These are phyloP conservation scores for Chlorospingus flavigularis DNA, from an alignment of 2,797 vertebrate species.

Conservation along the genomic window DNA sequence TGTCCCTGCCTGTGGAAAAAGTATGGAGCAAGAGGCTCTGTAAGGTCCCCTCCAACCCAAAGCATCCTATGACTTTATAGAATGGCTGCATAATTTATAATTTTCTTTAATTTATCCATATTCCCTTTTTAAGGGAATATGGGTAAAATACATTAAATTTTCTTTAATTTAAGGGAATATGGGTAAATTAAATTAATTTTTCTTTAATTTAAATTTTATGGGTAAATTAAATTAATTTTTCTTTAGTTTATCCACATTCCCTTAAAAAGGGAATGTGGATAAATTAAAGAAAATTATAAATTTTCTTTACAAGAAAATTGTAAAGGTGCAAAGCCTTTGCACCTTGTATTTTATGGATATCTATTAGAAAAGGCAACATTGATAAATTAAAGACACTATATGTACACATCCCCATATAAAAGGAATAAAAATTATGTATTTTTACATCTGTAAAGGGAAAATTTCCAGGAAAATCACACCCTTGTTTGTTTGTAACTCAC, in stretches of 20 bases:
- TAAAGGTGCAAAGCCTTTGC: not conserved
- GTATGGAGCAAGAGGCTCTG: not conserved
- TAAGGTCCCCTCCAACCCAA: not conserved
- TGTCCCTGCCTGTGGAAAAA: not conserved
- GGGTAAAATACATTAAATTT: too few relatives aligned
- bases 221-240: not conserved
- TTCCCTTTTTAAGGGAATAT: too few relatives aligned
- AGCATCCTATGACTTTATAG: not conserved
- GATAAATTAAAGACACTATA: too few relatives aligned
- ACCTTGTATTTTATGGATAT: rapidly evolving
- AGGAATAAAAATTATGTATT: rapidly evolving
- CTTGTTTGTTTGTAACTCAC: not conserved
- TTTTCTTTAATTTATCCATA: not conserved
- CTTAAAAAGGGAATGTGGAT: not conserved
- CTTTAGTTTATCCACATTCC: not conserved
- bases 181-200: too few relatives aligned
- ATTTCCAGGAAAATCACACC: not conserved
- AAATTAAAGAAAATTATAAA: not conserved
- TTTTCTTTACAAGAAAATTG: not conserved
- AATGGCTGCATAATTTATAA: not conserved
- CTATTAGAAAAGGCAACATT: not conserved
- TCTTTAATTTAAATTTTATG: too few relatives aligned
- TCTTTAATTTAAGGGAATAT: too few relatives aligned
- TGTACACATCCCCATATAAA: not conserved
- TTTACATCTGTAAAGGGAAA: not conserved